Evolutionary conservation across 2,797 vertebrate species (phyloP).

Genomic region (Sebastes ruberrimus): DNA sequence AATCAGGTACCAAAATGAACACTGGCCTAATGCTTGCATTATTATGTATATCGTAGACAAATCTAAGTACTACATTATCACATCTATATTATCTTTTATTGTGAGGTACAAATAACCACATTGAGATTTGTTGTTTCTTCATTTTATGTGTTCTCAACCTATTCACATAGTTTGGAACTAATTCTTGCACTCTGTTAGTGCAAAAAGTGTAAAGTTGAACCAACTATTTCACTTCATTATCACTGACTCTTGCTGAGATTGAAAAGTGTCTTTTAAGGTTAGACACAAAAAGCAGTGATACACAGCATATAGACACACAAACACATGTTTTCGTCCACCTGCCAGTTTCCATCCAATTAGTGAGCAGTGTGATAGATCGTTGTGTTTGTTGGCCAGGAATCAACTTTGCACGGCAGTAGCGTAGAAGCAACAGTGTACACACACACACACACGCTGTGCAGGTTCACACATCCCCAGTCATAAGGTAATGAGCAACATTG

Average conservation of each 20-base stretch:
- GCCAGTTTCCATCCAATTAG: conserved; percentile 70
- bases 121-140: neutral
- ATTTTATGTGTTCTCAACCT: neutral
- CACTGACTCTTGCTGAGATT: neutral
- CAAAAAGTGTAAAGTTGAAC: conserved; percentile 24
- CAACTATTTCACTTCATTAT: conserved; percentile 18
- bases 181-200: neutral
- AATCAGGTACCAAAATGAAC: neutral
- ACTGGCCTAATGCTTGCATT: neutral
- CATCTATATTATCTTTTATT: neutral
- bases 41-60: neutral
- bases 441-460: neutral
- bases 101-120: neutral
- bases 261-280: conserved; percentile 20
- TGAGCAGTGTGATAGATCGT: conserved; percentile 36
- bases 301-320: conserved; percentile 30
- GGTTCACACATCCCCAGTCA: conserved; percentile 41
- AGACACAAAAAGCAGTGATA: conserved; percentile 3
- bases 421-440: conserved; percentile 28
- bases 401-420: conserved; percentile 35
- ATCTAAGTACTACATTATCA: neutral
- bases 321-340: conserved; percentile 44
- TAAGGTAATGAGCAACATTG: conserved; percentile 52
- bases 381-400: conserved; percentile 45
- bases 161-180: neutral